phyloP scores from a whole-genome alignment of 2,113 vertebrate genomes.

The Fulica atra region DNA sequence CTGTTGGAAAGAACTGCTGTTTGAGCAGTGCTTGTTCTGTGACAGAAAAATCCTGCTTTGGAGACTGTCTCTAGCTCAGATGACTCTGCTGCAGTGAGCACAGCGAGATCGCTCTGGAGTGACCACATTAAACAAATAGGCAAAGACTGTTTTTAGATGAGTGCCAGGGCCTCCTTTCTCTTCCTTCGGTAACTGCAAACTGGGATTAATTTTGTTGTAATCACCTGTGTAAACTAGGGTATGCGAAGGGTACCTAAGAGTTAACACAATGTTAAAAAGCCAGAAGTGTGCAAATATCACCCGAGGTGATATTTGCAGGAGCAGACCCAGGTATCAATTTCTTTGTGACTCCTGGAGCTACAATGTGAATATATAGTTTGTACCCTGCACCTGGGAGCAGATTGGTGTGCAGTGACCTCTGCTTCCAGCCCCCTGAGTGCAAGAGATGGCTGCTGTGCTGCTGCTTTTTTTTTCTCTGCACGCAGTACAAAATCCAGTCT shows the following conservation, averaged over 20 bases:
- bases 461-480: background rate
- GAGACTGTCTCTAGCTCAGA: background rate
- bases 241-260: background rate
- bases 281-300: background rate
- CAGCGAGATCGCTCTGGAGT: background rate
- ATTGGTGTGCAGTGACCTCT: background rate
- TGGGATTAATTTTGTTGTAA: background rate
- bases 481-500: background rate
- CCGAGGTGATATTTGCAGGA: background rate
- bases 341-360: background rate
- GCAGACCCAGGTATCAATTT: background rate
- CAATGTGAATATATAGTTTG: background rate
- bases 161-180: background rate
- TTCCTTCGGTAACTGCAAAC: background rate
- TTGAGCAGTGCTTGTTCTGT: background rate
- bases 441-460: background rate
- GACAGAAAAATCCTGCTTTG: background rate
- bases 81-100: background rate
- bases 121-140: background rate
- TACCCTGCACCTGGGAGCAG: background rate
- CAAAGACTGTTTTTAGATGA: background rate
- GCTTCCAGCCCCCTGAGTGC: background rate
- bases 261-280: background rate
- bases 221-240: background rate
- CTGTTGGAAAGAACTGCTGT: background rate